Base-by-base conservation (phyloP, 2,797 vertebrate genomes). In the Lagorchestes hirsutus region DNA sequence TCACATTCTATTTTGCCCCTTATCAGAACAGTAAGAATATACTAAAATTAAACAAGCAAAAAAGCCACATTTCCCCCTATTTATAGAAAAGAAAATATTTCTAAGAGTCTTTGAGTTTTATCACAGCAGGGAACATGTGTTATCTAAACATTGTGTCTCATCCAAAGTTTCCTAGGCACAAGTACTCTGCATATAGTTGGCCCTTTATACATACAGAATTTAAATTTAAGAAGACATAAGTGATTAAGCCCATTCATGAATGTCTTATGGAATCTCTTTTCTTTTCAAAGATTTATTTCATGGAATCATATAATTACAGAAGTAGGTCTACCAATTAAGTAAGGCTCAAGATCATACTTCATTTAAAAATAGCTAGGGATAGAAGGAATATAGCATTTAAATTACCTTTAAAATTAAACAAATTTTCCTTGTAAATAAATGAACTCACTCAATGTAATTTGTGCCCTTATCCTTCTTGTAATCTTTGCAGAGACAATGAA, bases 361-460 rank as follows among this genome's bases (percentile, higher is more conserved):
- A 97, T 3, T 93, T 46, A 91, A 28, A 16, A 93, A 96, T 90
- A 94, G 14, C 14, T 74, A 74, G 18, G n/a, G 6, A 40, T 40
- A 74, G n/a, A 96, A 94, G 74, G 92, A 24, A 92, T 22, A 54
- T 67, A 93, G n/a, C 93, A 82, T 46, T 95, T 93, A 97, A 82
- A 40, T 96, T 55, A 93, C 55, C 24, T 9, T 40, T 74, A 74
- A 46, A 13, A 28, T 92, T 31, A 94, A 92, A 95, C 91, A 96
- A 13, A 22, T 34, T 91, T 90, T 92, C 31, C 95, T 55, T 92
- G 57, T 52, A 54, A 91, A 40, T 92, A 59, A 91, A 91, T 62
- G 18, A 93, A 92, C 46, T 55, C 52, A 4, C 0, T 27, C 54
- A 74, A 93, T 50, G 50, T 10, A 91, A 16, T 95, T 74, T n/a